Percentiles rank a stretch among this genome's conserved stretches.
phyloP scores from a whole-genome alignment of 1,140 invertebrate genomes.

The Tachypleus tridentatus region DNA sequence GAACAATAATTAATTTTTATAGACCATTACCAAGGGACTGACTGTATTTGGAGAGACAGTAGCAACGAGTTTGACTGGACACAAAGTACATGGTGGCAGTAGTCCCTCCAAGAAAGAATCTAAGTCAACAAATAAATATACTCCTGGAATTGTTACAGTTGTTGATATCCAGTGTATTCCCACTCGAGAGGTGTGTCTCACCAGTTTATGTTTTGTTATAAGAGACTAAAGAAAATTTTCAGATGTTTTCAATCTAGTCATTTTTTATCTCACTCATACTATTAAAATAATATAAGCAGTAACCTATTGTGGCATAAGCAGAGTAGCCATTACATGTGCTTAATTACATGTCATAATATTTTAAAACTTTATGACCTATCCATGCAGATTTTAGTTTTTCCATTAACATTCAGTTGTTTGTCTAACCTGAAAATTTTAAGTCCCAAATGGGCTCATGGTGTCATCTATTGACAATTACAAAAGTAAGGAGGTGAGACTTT shows the following conservation, averaged over 20 bases:
- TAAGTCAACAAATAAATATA: slow-evolving; percentile 37
- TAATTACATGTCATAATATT: too few species aligned
- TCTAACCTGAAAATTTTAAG: too few species aligned
- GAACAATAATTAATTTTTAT: slow-evolving; percentile 13
- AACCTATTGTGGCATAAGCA: neutral
- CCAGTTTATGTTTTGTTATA: too few species aligned
- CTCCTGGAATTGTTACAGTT: slow-evolving; percentile 73
- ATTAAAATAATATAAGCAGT: slow-evolving; percentile 3
- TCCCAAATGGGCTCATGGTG: too few species aligned
- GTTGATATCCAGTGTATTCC: slow-evolving; percentile 53
- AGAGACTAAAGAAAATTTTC: too few species aligned
- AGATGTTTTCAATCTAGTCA: too few species aligned
- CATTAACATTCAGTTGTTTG: too few species aligned
- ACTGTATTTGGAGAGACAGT: slow-evolving; percentile 83
- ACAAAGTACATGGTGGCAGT: slow-evolving; percentile 29
- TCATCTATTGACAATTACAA: too few species aligned
- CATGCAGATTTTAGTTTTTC: too few species aligned
- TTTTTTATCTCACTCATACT: neutral
- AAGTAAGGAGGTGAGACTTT: too few species aligned
- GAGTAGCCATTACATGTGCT: too few species aligned
- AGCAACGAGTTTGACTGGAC: slow-evolving; percentile 71
- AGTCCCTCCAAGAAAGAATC: slow-evolving; percentile 26
- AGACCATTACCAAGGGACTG: slow-evolving; percentile 40
- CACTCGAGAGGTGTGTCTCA: neutral
- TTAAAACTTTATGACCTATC: too few species aligned